Evolutionary conservation across 2,888 invertebrate genomes (phyloP), one percentile per base, ranked within the genome.

Genomic region (Diadegma fenestrale): DNA sequence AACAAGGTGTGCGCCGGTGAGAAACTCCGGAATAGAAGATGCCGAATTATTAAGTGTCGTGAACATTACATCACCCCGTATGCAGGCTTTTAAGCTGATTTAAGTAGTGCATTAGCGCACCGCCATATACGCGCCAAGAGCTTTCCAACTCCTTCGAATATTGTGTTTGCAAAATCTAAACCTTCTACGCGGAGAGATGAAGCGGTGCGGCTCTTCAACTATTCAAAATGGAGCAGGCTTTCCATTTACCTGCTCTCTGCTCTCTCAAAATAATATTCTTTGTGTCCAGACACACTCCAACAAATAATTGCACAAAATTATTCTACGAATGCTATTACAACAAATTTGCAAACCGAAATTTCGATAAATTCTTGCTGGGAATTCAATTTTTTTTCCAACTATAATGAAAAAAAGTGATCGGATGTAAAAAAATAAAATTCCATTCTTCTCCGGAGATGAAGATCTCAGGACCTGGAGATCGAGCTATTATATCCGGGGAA

Each of bases 41-140:
- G 71, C 61, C 80, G 82, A 87, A 88, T 88, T 87, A 87, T 87
- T 84, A 86, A 88, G 80, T 84, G 58, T 72, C 80, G 73, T 71
- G 72, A 72, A 64, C 76, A 69, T 81, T 58, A 82, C 72, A 71
- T 72, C 64, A 80, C 69, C 37, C 37, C 37, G 75, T 58, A 58
- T 37, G 69, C 51, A 75, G 43, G 87, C 86, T 88, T 87, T 86
- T 78, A 84, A 87, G 85, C 85, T 80, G 85, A 80, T 81, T 85
- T 84, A 84, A 87, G 87, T 86, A 84, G 83, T 88, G 86, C 87
- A 88, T 87, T 88, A 86, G 82, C 81, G 72, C 43, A n/a, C n/a
- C 30, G 64, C 80, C 10, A 22, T 22, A 30, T 68, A 84, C 87
- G 75, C 45, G 58, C 81, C 76, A 69, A 79, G 78, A 78, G 41